Percentiles rank a stretch among this genome's conserved stretches.
Conservation (phyloP, 2,113 vertebrate genomes). For the Gallinago media region DNA sequence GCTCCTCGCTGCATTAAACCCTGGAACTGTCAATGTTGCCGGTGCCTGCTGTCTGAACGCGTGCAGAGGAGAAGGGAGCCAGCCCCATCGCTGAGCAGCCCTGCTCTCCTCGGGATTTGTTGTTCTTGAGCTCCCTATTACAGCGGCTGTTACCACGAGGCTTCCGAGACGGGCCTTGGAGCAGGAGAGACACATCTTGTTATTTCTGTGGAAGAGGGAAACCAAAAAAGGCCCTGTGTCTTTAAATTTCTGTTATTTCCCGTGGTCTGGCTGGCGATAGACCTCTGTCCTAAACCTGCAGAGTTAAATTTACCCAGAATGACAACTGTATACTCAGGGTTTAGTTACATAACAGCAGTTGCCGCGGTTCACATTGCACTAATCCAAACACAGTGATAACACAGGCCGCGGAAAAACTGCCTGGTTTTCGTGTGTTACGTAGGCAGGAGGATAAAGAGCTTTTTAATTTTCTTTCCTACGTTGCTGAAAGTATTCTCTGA, state of each 20-base stretch:
- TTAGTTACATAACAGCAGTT: slow-evolving; percentile 81
- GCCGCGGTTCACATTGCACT: slow-evolving; percentile 74
- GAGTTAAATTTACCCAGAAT: slow-evolving; percentile 84
- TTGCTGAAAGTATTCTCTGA: slow-evolving; percentile 40
- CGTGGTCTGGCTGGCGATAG: slow-evolving; percentile 66
- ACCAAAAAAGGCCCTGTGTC: background rate
- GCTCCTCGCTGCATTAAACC: slow-evolving; percentile 10
- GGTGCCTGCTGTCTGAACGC: background rate
- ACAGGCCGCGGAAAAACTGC: slow-evolving; percentile 56
- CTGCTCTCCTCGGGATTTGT: slow-evolving; percentile 46
- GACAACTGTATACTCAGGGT: slow-evolving; percentile 82
- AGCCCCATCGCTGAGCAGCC: slow-evolving; percentile 39
- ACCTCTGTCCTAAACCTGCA: slow-evolving; percentile 79
- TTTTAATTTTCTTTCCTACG: background rate
- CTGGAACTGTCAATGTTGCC: slow-evolving; percentile 25
- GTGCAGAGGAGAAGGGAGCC: slow-evolving; percentile 11
- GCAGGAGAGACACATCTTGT: background rate
- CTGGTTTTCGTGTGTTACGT: background rate
- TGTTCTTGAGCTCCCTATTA: background rate
- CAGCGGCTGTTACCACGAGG: background rate
- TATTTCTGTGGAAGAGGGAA: background rate
- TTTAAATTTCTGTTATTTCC: slow-evolving; percentile 74
- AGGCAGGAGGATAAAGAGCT: slow-evolving; percentile 51
- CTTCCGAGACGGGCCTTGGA: background rate
- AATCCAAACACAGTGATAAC: slow-evolving; percentile 73